Percentiles rank a stretch among this genome's conserved stretches.
These are phyloP conservation scores for Strigamia maritima DNA, from an alignment of 2,888 invertebrate species.

Conservation along the genomic window DNA sequence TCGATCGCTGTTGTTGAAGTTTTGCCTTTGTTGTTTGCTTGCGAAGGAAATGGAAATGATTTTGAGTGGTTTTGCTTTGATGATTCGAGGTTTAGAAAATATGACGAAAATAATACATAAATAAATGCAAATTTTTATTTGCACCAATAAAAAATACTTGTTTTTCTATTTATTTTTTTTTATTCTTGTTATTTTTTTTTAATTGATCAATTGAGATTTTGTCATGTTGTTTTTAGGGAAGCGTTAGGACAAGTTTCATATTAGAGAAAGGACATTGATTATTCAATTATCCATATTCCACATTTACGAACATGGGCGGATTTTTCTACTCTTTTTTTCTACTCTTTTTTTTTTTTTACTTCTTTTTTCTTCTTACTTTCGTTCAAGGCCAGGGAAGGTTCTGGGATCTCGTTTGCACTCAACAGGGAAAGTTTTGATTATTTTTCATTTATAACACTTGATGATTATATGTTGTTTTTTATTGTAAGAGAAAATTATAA, in stretches of 20 bases:
- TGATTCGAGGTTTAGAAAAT: not conserved
- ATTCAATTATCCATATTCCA: conserved; percentile 17
- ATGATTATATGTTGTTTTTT: not conserved
- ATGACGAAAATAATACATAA: not conserved
- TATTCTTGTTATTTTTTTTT: too few species aligned
- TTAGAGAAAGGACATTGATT: not conserved
- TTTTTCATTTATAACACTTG: not conserved
- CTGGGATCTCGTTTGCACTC: not conserved
- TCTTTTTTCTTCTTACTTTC: not conserved
- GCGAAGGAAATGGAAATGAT: not conserved
- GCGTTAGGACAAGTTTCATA: too few species aligned
- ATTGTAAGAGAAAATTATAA: too few species aligned
- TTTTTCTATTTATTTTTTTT: too few species aligned
- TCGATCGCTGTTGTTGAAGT: conserved; percentile 1
- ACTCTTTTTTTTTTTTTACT: not conserved
- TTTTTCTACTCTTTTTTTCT: not conserved
- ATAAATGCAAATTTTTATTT: not conserved
- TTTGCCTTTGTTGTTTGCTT: conserved; percentile 24
- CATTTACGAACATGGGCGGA: not conserved
- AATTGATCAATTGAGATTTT: too few species aligned
- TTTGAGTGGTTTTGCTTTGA: conserved; percentile 16
- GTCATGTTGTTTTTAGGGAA: too few species aligned
- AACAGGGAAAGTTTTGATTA: not conserved
- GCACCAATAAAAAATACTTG: not conserved
- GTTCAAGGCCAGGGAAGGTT: not conserved